Conservation (phyloP, 2,888 invertebrate genomes). For the Sarcophaga carnaria region DNA sequence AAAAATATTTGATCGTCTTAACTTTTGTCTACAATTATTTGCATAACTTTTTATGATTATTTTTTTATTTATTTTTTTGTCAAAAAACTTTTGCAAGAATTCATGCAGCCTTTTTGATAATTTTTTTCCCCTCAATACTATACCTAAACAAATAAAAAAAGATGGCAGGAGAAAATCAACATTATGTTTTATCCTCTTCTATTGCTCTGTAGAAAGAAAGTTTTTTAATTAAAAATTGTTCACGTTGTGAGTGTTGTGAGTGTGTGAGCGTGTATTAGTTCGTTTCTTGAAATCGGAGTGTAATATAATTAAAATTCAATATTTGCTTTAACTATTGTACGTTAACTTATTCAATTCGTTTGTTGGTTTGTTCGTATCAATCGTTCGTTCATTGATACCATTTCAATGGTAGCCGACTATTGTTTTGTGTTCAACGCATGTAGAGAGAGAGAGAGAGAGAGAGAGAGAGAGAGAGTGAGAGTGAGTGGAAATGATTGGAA, state of each 20-base stretch:
- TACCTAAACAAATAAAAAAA: not conserved
- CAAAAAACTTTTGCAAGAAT: too few species aligned
- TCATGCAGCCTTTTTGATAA: too few species aligned
- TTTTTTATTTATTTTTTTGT: too few species aligned
- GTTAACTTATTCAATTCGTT: not conserved
- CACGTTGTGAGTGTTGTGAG: not conserved
- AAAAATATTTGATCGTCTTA: too few species aligned
- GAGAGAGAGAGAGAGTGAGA: not conserved
- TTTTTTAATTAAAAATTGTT: constrained; percentile 28
- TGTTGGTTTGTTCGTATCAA: not conserved
- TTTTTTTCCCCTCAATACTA: too few species aligned
- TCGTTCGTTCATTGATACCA: constrained; percentile 4
- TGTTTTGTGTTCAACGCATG: not conserved
- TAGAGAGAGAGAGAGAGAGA: too few species aligned
- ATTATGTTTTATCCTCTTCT: not conserved
- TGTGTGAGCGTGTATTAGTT: not conserved
- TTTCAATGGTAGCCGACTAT: constrained; percentile 1
- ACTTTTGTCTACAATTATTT: too few species aligned
- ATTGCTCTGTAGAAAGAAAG: not conserved
- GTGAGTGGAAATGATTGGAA: constrained; percentile 16
- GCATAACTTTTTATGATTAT: too few species aligned
- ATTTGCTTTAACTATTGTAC: constrained; percentile 29
- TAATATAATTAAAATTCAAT: constrained; percentile 46
- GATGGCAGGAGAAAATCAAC: not conserved
- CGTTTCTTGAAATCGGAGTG: not conserved